Evolutionary conservation across 2,113 vertebrate genomes (phyloP).

Genomic region (Mustelus asterias): DNA sequence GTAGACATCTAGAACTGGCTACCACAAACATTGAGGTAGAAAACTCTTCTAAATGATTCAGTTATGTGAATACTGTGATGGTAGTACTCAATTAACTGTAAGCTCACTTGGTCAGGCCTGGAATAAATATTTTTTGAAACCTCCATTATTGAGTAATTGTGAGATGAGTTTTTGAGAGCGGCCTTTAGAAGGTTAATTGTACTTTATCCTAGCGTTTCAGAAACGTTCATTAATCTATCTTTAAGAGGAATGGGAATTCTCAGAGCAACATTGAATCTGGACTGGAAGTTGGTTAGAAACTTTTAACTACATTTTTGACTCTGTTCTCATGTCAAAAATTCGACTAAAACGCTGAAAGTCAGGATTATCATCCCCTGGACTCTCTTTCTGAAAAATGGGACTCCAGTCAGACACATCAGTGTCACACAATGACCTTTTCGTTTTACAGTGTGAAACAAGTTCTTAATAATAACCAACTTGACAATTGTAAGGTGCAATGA

Average conservation of each 20-base stretch:
- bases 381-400: background rate
- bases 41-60: background rate
- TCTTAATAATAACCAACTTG: conserved; percentile 1
- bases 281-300: background rate
- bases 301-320: background rate
- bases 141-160: background rate
- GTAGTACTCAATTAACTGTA: background rate
- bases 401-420: background rate
- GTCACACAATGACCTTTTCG: background rate
- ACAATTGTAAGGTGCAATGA: background rate
- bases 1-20: background rate
- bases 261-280: background rate
- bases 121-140: background rate
- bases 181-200: background rate
- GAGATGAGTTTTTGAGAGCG: background rate
- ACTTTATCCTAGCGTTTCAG: background rate
- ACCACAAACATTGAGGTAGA: background rate
- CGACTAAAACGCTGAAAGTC: background rate
- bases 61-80: background rate
- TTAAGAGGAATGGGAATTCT: background rate
- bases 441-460: background rate
- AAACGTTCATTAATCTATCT: background rate
- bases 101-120: background rate
- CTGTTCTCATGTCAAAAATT: background rate
- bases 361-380: background rate